Base-by-base conservation (phyloP, 1,140 invertebrate genomes). In the Octopus sinensis region DNA sequence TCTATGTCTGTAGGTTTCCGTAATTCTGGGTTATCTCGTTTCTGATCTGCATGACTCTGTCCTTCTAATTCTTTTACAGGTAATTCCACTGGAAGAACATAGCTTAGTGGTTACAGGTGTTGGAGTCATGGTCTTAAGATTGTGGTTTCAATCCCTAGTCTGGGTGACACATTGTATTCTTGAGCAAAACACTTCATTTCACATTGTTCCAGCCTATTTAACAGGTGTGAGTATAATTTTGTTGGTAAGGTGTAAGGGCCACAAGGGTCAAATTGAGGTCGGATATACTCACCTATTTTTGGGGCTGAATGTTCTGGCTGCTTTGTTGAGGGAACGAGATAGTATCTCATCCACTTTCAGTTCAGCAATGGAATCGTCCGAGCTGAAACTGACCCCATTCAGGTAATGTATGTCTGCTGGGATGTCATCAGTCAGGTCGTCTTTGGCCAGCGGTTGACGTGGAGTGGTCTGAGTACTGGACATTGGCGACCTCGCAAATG, bases 241-340 rank as follows among this genome's bases (percentile, higher is more conserved):
- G 17, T 9, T 17, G 56, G 56, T 62, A 9, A 62, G 17, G 6
- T 62, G 17, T 17, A 9, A 62, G 6, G 6, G 17, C 17, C 17
- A 62, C 17, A 9, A 62, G 6, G 6, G 17, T 17, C 17, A 62
- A 9, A 9, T 84, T 83, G 68, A 75, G 68, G 76, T 82, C 83
- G 12, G 81, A 79, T 6, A 77, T 82, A 54, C 81, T 83, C 78
- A 86, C 78, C 78, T 84, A 82, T 54, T 82, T 84, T 76, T 86
- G 82, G 17, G 83, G 54, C 13, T 71, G 68, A n/a, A 71, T 71
- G 68, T n/a, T 79, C 78, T 84, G 77, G 85, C 83, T 23, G 83
- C 81, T 77, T 85, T 85, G 62, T 78, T 84, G 51, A 87, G 81
- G 56, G 85, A 86, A 43, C 83, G 84, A 9, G 86, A 85, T 13